A percentile compares a stretch with the other conserved stretches of the same genome.
These are phyloP conservation scores for Conus canariensis DNA, from an alignment of 2,888 invertebrate species.

Conservation along the genomic window DNA sequence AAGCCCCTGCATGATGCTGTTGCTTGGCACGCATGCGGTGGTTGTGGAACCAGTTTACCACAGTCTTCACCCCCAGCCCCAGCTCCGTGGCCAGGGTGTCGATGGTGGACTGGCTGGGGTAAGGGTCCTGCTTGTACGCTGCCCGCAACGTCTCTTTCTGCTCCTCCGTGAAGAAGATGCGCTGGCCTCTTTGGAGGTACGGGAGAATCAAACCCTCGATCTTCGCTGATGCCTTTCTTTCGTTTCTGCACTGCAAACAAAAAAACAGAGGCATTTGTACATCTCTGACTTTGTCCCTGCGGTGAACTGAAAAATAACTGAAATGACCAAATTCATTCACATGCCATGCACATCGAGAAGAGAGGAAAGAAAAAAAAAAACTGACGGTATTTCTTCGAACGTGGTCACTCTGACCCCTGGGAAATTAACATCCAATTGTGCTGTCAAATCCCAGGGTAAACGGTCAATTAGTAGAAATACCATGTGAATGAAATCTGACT, in stretches of 20 bases:
- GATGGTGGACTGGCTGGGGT: constrained; percentile 97
- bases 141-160: constrained; percentile 97
- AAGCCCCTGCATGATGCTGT: constrained; percentile 69
- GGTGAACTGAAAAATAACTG: no score
- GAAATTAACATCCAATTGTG: no score
- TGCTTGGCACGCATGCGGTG: constrained; percentile 97
- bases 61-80: constrained; percentile 95
- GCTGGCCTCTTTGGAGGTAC: constrained; percentile 82
- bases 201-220: constrained; percentile 66
- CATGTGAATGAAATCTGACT: no score
- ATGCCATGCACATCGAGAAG: no score
- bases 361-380: no score
- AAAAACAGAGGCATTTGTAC: neutral
- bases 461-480: no score
- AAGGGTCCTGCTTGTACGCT: constrained; percentile 97
- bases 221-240: constrained; percentile 80
- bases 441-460: no score
- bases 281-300: no score
- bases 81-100: constrained; percentile 96
- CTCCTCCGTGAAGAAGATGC: constrained; percentile 98
- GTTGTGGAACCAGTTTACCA: constrained; percentile 99
- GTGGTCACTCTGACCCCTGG: no score
- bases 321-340: no score
- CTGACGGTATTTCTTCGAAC: no score
- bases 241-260: constrained; percentile 85